Conservation (phyloP, 2,797 vertebrate species). For the Ceryle rudis region DNA sequence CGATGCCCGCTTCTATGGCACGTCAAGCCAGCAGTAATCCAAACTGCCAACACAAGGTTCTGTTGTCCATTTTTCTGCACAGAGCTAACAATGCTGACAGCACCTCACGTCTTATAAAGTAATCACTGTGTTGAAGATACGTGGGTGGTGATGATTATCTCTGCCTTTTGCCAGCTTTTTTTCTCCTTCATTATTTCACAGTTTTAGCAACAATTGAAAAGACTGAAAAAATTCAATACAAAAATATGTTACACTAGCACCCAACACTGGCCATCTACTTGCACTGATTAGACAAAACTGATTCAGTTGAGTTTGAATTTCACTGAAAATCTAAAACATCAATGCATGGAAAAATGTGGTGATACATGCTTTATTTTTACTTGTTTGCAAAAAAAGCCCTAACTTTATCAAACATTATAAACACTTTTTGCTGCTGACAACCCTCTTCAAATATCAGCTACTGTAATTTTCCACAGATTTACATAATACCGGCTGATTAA, state of each 20-base stretch:
- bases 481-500: conserved; percentile 62
- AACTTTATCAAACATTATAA: conserved; percentile 58
- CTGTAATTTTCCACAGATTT: conserved; percentile 59
- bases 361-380: conserved; percentile 34
- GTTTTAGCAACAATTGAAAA: background rate
- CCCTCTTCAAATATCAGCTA: conserved; percentile 42
- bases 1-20: background rate
- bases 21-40: background rate
- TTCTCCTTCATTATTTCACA: background rate
- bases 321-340: background rate
- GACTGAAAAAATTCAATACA: background rate
- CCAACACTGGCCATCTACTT: background rate
- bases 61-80: background rate
- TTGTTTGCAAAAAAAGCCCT: conserved; percentile 9
- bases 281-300: background rate
- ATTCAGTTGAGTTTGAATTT: background rate
- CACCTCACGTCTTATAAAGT: rapidly evolving
- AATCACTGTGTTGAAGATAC: background rate
- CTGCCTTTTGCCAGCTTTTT: background rate
- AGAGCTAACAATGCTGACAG: background rate
- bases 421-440: conserved; percentile 45
- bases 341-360: background rate
- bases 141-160: background rate
- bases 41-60: background rate
- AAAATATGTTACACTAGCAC: background rate